These are phyloP conservation scores for Lithosia quadra DNA, from an alignment of 2,888 invertebrate genomes.

Conservation along the genomic window DNA sequence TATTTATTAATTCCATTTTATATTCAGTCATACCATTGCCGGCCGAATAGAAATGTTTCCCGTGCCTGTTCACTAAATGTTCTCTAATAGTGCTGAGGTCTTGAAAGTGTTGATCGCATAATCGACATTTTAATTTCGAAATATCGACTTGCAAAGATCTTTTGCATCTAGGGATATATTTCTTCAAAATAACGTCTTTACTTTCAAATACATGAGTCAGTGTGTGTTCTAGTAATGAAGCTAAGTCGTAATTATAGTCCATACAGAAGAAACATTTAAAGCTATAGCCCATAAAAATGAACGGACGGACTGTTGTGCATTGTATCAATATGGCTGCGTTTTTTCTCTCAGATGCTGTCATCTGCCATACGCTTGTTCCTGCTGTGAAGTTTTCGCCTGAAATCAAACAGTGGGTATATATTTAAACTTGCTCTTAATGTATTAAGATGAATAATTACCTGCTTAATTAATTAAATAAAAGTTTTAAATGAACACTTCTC, in stretches of 20 bases:
- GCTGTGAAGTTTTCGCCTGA: slow-evolving; percentile 39
- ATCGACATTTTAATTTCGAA: slow-evolving; percentile 63
- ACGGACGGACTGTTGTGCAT: slow-evolving; percentile 67
- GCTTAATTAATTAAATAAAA: too few relatives aligned
- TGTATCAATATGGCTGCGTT: slow-evolving; percentile 68
- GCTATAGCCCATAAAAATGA: slow-evolving; percentile 67
- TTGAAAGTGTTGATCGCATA: slow-evolving; percentile 51
- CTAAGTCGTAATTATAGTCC: slow-evolving; percentile 60
- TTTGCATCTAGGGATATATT: slow-evolving; percentile 62
- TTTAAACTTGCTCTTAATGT: background rate
- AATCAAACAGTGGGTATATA: background rate
- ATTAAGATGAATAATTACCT: too few relatives aligned
- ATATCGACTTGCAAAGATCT: slow-evolving; percentile 66
- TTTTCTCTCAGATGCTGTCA: slow-evolving; percentile 63
- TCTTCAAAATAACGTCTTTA: slow-evolving; percentile 50
- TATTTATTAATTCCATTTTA: slow-evolving; percentile 58
- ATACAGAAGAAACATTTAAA: slow-evolving; percentile 72
- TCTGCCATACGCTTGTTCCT: slow-evolving; percentile 69
- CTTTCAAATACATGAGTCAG: slow-evolving; percentile 51
- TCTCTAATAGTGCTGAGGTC: slow-evolving; percentile 54
- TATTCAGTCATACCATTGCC: slow-evolving; percentile 71
- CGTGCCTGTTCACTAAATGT: slow-evolving; percentile 60
- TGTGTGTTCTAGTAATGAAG: slow-evolving; percentile 60
- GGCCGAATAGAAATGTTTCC: slow-evolving; percentile 53
- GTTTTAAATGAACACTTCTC: too few relatives aligned